Base-by-base conservation (phyloP, 1,140 invertebrate genomes). In the Drosophila tristis region DNA sequence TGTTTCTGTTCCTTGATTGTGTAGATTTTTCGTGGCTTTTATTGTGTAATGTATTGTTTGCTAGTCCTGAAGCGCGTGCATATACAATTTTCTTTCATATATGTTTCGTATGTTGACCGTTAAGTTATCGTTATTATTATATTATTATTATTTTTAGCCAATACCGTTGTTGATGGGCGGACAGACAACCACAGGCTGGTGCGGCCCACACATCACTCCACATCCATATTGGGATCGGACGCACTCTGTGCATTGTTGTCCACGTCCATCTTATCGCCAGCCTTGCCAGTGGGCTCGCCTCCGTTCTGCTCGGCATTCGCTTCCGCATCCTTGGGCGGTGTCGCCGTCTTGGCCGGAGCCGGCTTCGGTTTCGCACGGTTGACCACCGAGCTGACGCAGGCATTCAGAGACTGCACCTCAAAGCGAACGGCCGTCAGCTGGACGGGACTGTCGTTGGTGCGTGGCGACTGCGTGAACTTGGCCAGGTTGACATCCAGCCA, bases 401-500 rank as follows among this genome's bases (percentile, higher is more conserved):
- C 57, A 39, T 78, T 82, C 16, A 92, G 49, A 0, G 81, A 80
- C 48, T 95, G 94, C 93, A 94, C 94, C 90, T 97, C 95, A 60
- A 94, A 92, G 49, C 95, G 93, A 61, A 98, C 96, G 84, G 97
- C 95, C 39, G 95, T 94, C n/a, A 95, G 93, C 66, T 95, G 95
- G 60, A 98, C 93, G 8, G 95, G 94, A 45, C 97, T 96, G 91
- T 95, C 92, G 82, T 95, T 91, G 78, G 95, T 94, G 77, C 93
- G 93, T 65, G 95, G 93, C 57, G 94, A 92, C 77, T 93, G 93
- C 13, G 93, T 93, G 39, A 96, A 93, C 49, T 94, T 92, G 42
- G 93, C 92, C 48, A 96, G 92, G 70, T 95, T 94, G 49, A 94
- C 93, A 58, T 98, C 96, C 20, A 97, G 93, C 97, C 97, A 98